Base-by-base conservation (phyloP, 2,888 invertebrate species). In the Deilephila porcellus region DNA sequence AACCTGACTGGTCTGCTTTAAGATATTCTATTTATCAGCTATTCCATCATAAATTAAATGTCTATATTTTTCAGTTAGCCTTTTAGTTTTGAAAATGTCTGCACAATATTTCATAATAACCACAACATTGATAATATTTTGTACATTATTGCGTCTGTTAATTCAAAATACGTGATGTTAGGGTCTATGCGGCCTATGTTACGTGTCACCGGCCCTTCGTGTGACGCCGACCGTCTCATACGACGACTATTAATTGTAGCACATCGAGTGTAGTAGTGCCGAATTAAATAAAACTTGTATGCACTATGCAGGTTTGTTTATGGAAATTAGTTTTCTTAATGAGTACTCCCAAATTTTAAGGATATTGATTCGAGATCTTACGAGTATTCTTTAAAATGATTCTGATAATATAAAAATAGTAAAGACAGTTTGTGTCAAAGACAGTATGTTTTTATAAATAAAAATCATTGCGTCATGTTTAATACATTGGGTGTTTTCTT, bases 221-320 rank as follows among this genome's bases (percentile, higher is more conserved):
- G 67, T 67, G 20, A 45, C 67, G 14, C 11, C 67, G 67, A 52
- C 6, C 1, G 25, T 25, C 60, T 52, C 29, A 17, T 60, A 60
- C 29, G 60, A 14, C 29, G 29, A 25, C 25, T 17, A 60, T 29
- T 32, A n/a, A 4, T 29, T 5, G 80, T 71, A 80, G 80, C 80
- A 83, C 83, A 83, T 83, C 76, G 63, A 83, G 78, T 80, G 79
- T 75, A 73, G 76, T 78, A 80, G 80, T 82, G 77, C 74, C 74
- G 72, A 80, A 83, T 83, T 81, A 75, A 77, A 76, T 79, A 53
- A 72, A 63, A 64, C 34, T 72, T 34, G 29, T 73, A 37, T 72
- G 64, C 37, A 72, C n/a, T 73, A 37, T 67, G 64, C 37, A 72
- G 59, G 37, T 56, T 62, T 59, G 37, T 20, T 67, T 52, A 20